phyloP scores from a whole-genome alignment of 30 jellyfish, hydroid and myxozoan species.

The Hydractinia echinata region DNA sequence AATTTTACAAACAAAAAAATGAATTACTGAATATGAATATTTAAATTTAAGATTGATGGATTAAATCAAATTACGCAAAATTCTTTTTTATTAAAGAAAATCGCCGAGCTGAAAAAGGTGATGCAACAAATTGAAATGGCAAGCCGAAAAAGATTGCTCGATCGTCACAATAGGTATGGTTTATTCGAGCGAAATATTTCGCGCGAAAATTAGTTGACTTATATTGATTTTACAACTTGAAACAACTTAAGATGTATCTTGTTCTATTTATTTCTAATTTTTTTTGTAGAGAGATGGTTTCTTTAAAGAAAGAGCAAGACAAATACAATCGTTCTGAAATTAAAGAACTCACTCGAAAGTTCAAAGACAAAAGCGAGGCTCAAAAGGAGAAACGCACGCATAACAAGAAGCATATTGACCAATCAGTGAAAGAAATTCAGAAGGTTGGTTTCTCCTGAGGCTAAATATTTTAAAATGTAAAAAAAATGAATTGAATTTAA shows the following conservation, averaged over 20 bases:
- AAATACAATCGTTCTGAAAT: slow-evolving; percentile 66
- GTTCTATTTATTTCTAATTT: not conserved
- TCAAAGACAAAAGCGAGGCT: slow-evolving; percentile 73
- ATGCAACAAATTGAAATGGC: slow-evolving; percentile 38
- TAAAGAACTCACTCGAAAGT: slow-evolving; percentile 57
- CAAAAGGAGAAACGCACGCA: slow-evolving; percentile 84
- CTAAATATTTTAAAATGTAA: no score
- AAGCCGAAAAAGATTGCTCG: slow-evolving; percentile 55
- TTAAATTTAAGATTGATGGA: no score
- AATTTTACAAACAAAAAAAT: no score
- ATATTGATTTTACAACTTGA: no score
- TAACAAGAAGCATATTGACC: slow-evolving; percentile 88
- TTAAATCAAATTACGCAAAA: no score
- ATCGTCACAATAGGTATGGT: slow-evolving; percentile 59
- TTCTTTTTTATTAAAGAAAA: slow-evolving; percentile 40
- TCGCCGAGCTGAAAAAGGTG: slow-evolving; percentile 56
- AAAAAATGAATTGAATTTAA: no score
- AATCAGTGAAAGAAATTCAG: slow-evolving; percentile 87
- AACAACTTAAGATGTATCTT: not conserved
- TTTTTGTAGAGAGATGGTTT: slow-evolving; percentile 56
- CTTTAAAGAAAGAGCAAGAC: slow-evolving; percentile 92
- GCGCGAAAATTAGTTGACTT: no score
- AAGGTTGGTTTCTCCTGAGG: slow-evolving; percentile 26
- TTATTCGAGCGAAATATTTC: not conserved
- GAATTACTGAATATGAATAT: no score